A percentile compares a stretch with the other conserved stretches of the same genome.
Conservation (phyloP, 2,113 vertebrate species). For the Platycercus adscitus region DNA sequence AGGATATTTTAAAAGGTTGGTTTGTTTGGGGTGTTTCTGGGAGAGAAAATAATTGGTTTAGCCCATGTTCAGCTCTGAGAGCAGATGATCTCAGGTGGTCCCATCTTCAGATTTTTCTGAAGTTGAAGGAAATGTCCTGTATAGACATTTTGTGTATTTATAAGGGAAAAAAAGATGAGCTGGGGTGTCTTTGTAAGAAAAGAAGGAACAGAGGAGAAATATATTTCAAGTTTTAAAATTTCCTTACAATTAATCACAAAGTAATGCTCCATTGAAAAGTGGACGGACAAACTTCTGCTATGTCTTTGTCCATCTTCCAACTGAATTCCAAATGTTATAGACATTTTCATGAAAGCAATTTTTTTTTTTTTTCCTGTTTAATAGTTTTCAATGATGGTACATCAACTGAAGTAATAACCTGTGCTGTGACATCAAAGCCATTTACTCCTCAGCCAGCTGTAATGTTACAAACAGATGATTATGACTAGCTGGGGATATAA, state of each 20-base stretch:
- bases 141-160: not conserved
- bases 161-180: accelerated
- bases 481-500: not conserved
- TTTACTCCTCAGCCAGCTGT: not conserved
- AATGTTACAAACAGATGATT: not conserved
- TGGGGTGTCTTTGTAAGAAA: not conserved
- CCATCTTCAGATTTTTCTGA: not conserved
- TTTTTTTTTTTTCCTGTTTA: not conserved
- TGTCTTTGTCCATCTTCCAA: not conserved
- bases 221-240: not conserved
- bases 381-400: not conserved
- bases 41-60: not conserved
- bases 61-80: not conserved
- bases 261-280: not conserved
- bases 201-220: not conserved
- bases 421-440: not conserved
- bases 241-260: not conserved
- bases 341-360: not conserved
- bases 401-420: not conserved
- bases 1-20: not conserved
- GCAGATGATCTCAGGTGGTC: not conserved
- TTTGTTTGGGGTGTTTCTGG: not conserved
- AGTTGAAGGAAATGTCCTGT: not conserved
- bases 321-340: not conserved
- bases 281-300: not conserved